Conservation (phyloP, 2,888 invertebrate species). For the Drosophila sordidula region DNA sequence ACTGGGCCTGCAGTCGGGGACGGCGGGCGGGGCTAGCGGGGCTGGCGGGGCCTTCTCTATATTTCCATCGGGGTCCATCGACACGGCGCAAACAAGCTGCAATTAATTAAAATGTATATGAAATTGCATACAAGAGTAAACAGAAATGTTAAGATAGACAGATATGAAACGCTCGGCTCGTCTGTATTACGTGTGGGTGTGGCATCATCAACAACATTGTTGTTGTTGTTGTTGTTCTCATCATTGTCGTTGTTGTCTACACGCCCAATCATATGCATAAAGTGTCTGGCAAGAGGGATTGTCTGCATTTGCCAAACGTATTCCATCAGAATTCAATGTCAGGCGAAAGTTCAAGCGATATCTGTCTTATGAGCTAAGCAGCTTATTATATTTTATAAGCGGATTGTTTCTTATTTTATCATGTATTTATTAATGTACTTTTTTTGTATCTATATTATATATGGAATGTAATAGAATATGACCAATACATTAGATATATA, state of each 20-base stretch:
- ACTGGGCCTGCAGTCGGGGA: background rate
- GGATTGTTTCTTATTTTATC: too few relatives aligned
- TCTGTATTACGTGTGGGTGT: conserved; percentile 54
- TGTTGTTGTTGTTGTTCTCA: conserved; percentile 7
- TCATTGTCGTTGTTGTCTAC: conserved; percentile 26
- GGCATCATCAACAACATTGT: conserved; percentile 23
- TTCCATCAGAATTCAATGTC: conserved; percentile 28
- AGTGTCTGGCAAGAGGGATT: conserved; percentile 24
- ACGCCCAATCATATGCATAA: conserved; percentile 64
- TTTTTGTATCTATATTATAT: too few relatives aligned
- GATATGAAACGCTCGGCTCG: conserved; percentile 22
- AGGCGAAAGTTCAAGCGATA: conserved; percentile 32
- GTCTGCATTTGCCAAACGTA: conserved; percentile 19
- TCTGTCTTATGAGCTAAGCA: conserved; percentile 1
- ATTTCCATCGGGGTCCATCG: conserved; percentile 19
- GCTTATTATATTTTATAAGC: background rate
- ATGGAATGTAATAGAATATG: too few relatives aligned
- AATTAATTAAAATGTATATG: conserved; percentile 67
- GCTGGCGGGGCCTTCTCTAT: conserved; percentile 18
- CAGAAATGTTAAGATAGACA: conserved; percentile 44
- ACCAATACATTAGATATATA: too few relatives aligned
- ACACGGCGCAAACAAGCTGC: conserved; percentile 39
- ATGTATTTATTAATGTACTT: too few relatives aligned
- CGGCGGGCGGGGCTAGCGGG: background rate
- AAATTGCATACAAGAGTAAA: conserved; percentile 47